Evolutionary conservation across 53 echinoderm and acorn worm genomes (phyloP).

Genomic region (Paracentrotus lividus): DNA sequence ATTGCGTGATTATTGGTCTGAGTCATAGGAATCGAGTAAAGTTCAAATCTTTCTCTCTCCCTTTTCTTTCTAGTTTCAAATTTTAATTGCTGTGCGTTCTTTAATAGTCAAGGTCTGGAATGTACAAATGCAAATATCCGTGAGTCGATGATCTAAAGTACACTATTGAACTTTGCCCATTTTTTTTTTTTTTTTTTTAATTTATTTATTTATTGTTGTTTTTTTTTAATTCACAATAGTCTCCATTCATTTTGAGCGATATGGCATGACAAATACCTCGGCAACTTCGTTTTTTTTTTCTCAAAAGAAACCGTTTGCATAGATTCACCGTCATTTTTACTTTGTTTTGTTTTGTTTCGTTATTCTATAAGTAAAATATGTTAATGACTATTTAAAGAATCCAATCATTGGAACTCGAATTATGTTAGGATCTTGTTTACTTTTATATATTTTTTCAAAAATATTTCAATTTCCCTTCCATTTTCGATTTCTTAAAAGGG

Average conservation of each 20-base stretch:
- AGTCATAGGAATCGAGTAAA: constrained; percentile 18
- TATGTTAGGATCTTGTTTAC: too few relatives aligned
- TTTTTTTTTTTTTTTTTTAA: too few relatives aligned
- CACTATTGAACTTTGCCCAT: neutral
- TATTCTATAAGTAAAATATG: too few relatives aligned
- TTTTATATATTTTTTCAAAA: neutral
- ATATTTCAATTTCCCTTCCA: neutral
- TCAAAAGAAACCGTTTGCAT: neutral
- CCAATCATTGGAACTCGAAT: too few relatives aligned
- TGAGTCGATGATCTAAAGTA: neutral
- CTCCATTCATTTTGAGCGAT: neutral
- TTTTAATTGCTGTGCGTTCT: too few relatives aligned
- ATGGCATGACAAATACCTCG: neutral
- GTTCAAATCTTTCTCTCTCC: neutral
- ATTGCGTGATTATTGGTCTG: neutral
- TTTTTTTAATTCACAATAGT: neutral
- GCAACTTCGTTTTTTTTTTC: neutral
- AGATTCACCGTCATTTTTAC: neutral
- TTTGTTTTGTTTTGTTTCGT: neutral
- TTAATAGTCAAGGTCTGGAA: neutral
- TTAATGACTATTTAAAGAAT: too few relatives aligned
- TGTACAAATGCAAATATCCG: neutral
- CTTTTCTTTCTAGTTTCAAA: too few relatives aligned
- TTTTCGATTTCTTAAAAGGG: neutral
- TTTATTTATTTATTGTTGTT: too few relatives aligned